phyloP scores from a whole-genome alignment of 2,888 invertebrate genomes.

The Pandemis corylana region DNA sequence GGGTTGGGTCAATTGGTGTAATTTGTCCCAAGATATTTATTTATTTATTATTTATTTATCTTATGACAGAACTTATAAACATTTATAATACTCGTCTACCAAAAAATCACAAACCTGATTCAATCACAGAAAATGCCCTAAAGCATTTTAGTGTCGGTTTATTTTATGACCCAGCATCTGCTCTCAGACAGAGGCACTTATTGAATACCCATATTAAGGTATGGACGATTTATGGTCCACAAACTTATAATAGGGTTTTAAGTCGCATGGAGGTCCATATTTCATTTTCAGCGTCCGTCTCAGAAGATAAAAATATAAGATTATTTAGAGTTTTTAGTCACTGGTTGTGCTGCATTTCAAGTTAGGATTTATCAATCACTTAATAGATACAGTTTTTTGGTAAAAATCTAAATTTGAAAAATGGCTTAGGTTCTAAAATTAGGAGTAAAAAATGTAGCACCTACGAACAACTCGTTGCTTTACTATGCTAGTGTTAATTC shows the following conservation, averaged over 20 bases:
- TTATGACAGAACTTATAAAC: not conserved
- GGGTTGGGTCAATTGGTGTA: too few species aligned
- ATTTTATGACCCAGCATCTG: conserved; percentile 65
- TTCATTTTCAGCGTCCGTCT: conserved; percentile 16
- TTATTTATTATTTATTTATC: too few species aligned
- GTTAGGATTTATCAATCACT: too few species aligned
- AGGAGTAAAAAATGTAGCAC: too few species aligned
- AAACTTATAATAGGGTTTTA: conserved; percentile 23
- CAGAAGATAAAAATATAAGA: not conserved
- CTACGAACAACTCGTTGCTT: too few species aligned
- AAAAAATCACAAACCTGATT: conserved; percentile 48
- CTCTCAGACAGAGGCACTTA: conserved; percentile 57
- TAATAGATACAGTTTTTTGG: too few species aligned
- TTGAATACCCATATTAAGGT: conserved; percentile 59
- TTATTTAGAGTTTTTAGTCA: not conserved
- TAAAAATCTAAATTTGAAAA: too few species aligned
- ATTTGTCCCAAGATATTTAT: too few species aligned
- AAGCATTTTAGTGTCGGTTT: conserved; percentile 54
- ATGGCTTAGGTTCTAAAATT: too few species aligned
- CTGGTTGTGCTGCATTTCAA: not conserved
- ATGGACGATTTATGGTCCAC: conserved; percentile 48
- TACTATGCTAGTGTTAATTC: too few species aligned
- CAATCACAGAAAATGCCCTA: conserved; percentile 57
- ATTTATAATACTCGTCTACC: not conserved
- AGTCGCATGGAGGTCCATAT: conserved; percentile 14